Evolutionary conservation across 2,113 vertebrate species (phyloP), one percentile per base, ranked within the genome.

Genomic region (Carassius carassius): DNA sequence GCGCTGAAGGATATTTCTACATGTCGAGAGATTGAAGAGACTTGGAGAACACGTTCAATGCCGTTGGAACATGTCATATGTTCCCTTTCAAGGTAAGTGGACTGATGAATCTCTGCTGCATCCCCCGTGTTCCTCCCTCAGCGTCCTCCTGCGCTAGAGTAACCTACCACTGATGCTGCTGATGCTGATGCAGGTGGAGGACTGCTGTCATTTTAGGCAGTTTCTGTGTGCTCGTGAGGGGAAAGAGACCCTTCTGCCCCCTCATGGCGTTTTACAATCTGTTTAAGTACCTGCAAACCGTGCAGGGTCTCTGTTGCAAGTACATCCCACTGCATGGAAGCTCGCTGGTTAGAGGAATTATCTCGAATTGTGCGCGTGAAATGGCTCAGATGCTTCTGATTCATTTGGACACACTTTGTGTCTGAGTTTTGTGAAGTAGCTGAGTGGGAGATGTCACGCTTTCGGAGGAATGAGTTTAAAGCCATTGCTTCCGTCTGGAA

Each of bases 61-160:
- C 93, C 92, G 92, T 90, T 93, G 93, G 94, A 95, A 94, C 94
- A 95, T 95, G 94, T 95, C 94, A 92, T 94, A 95, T 95, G 94
- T 94, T 94, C 94, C 94, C 92, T 94, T 94, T 91, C 94, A 95
- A 95, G 94, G 94, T 95, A 95, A 93, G 93, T 87, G 23, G 86
- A 82, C 79, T 89, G 60, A 85, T 81, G 58, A 11, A 56, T 72
- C 25, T 82, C 29, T 82, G 25, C 84, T 85, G 49, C 85, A 76
- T 91, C 88, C 89, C 86, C 86, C 82, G 86, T 86, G 87, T 89
- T 84, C 79, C 76, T 84, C 82, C 83, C 81, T 65, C 86, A 85
- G 84, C 77, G 35, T 75, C 88, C 86, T 86, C 10, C 23, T 78
- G 79, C 81, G 83, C 89, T 70, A 79, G 75, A 37, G 69, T 83